Percentiles rank a stretch among this genome's conserved stretches.
Evolutionary conservation across 2,888 invertebrate genomes (phyloP).

Genomic region (Phytoseiulus persimilis): DNA sequence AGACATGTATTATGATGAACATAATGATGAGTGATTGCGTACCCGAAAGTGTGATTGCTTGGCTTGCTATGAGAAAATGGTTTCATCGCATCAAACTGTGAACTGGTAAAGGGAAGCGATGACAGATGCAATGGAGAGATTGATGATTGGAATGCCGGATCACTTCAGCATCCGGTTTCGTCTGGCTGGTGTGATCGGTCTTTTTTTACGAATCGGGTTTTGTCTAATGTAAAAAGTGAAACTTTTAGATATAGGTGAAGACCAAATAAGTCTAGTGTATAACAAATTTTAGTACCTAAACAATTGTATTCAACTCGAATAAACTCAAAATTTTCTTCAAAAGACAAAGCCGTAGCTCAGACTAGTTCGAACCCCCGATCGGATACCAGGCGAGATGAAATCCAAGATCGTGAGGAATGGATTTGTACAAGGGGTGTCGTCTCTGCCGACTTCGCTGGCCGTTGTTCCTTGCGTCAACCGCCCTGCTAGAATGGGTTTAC

Average conservation of each 20-base stretch:
- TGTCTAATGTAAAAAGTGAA: background rate
- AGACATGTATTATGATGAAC: background rate
- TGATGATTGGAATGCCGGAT: background rate
- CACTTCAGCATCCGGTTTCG: background rate
- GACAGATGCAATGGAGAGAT: background rate
- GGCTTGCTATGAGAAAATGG: background rate
- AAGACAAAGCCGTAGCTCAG: background rate
- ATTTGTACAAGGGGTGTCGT: too few species aligned
- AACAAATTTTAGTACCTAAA: constrained; percentile 33
- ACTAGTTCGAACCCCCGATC: too few species aligned
- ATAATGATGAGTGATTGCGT: background rate
- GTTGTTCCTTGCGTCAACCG: too few species aligned
- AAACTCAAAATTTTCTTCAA: constrained; percentile 17
- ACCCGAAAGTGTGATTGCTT: background rate
- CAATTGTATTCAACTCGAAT: constrained; percentile 8
- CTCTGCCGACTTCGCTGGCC: too few species aligned
- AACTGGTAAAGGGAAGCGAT: background rate
- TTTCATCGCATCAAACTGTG: background rate
- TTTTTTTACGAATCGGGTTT: background rate
- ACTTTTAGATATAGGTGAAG: background rate
- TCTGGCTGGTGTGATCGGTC: background rate
- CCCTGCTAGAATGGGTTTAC: too few species aligned
- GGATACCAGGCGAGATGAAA: background rate
- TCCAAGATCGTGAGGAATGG: too few species aligned
- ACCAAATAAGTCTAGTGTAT: constrained; percentile 30